A percentile compares a stretch with the other conserved stretches of the same genome.
Evolutionary conservation across 92 coral and sea anemone genomes (phyloP).

Genomic region (Muricea muricata): DNA sequence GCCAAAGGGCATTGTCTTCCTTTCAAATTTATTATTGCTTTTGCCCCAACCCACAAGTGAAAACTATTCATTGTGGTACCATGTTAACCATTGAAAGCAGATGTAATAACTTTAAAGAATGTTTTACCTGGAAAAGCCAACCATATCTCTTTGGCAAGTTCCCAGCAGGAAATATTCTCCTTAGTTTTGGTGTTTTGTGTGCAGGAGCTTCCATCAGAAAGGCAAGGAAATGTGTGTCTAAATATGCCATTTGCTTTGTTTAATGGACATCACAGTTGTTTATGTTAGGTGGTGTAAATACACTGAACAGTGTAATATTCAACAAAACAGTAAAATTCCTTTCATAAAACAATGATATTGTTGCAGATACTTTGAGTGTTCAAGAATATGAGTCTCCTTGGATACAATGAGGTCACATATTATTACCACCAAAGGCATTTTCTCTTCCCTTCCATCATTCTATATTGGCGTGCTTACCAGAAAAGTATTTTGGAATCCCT

Average conservation of each 20-base stretch:
- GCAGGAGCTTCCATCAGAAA: slow-evolving; percentile 68
- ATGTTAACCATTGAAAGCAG: slow-evolving; percentile 53
- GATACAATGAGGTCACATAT: slow-evolving; percentile 25
- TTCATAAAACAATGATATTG: too few relatives aligned
- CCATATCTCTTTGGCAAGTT: neutral
- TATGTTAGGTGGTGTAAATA: too few relatives aligned
- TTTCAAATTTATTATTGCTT: neutral
- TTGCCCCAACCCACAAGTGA: slow-evolving; percentile 48
- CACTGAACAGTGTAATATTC: too few relatives aligned
- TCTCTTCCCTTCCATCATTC: slow-evolving; percentile 51
- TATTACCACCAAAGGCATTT: slow-evolving; percentile 61
- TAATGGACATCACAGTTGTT: too few relatives aligned
- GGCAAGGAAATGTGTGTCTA: too few relatives aligned
- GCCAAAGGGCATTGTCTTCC: too few relatives aligned
- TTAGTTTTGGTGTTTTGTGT: slow-evolving; percentile 65
- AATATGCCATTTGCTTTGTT: too few relatives aligned
- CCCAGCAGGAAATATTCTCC: slow-evolving; percentile 50
- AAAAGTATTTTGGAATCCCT: slow-evolving; percentile 33
- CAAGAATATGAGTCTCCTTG: slow-evolving; percentile 56
- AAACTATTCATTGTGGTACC: slow-evolving; percentile 64
- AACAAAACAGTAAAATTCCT: too few relatives aligned
- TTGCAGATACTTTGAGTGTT: slow-evolving; percentile 61
- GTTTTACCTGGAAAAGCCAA: too few relatives aligned
- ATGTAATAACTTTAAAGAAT: slow-evolving; percentile 56
- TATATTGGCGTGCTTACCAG: slow-evolving; percentile 61